Evolutionary conservation across 2,113 vertebrate species (phyloP).

Genomic region (Sander lucioperca): DNA sequence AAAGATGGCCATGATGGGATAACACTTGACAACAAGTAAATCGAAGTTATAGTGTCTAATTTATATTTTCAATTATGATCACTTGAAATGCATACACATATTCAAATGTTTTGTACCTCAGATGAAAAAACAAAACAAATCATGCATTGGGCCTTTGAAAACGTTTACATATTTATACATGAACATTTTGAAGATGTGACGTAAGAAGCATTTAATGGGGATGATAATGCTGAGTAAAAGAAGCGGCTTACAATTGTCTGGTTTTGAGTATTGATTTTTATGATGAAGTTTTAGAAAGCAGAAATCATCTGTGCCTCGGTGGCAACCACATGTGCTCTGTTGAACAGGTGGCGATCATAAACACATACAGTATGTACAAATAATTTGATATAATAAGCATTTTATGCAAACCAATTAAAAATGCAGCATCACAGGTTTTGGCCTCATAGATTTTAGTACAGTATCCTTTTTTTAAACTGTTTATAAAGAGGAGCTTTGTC

Average conservation of each 20-base stretch:
- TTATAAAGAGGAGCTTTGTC: constrained; percentile 13
- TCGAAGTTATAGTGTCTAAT: background rate
- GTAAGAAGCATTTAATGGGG: background rate
- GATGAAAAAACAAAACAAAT: background rate
- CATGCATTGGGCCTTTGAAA: background rate
- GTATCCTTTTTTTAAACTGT: background rate
- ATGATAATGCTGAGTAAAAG: background rate
- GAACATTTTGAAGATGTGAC: background rate
- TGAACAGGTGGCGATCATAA: background rate
- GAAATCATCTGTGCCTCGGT: background rate
- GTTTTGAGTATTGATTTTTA: constrained; percentile 4
- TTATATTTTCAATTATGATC: background rate
- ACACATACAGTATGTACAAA: background rate
- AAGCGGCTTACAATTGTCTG: background rate
- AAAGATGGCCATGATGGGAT: background rate
- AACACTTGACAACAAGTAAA: background rate
- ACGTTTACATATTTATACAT: background rate
- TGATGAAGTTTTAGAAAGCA: background rate
- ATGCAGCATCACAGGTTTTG: background rate
- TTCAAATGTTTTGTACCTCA: background rate
- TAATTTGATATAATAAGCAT: background rate
- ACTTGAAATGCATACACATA: background rate
- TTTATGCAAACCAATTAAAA: background rate
- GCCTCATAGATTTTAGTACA: too few relatives aligned
- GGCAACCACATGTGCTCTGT: background rate